phyloP scores from a whole-genome alignment of 2,888 invertebrate species.

The Ecliptopera silaceata region DNA sequence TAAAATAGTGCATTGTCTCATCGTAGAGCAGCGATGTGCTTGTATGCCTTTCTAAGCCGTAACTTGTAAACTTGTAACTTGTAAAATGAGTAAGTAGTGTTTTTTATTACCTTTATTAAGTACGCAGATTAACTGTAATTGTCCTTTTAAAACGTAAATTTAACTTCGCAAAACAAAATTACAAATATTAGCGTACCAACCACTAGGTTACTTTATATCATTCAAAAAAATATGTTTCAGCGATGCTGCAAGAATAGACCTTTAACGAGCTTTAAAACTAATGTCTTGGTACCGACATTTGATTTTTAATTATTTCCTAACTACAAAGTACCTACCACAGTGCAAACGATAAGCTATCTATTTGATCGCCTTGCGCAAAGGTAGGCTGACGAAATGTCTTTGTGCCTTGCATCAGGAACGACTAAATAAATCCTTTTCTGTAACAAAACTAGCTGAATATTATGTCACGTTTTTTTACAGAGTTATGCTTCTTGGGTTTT shows the following conservation, averaged over 20 bases:
- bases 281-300: conserved; percentile 11
- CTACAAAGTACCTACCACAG: conserved; percentile 25
- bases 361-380: conserved; percentile 44
- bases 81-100: too few relatives aligned
- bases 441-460: conserved; percentile 35
- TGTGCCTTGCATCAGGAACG: conserved; percentile 46
- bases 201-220: too few relatives aligned
- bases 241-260: conserved; percentile 16
- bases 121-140: too few relatives aligned
- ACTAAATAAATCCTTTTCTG: conserved; percentile 34
- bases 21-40: too few relatives aligned
- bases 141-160: too few relatives aligned
- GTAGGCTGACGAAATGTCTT: conserved; percentile 44
- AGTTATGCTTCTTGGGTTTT: conserved; percentile 36
- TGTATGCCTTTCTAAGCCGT: too few relatives aligned
- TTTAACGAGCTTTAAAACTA: conserved; percentile 10
- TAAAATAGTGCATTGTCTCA: too few relatives aligned
- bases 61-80: too few relatives aligned
- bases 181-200: too few relatives aligned
- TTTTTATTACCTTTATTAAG: too few relatives aligned
- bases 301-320: conserved; percentile 24
- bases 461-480: conserved; percentile 46
- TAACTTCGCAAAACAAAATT: too few relatives aligned
- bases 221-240: neutral
- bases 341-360: conserved; percentile 45